Evolutionary conservation across 2,797 vertebrate genomes (phyloP), one percentile per base, ranked within the genome.

Genomic region (Melopsittacus undulatus): DNA sequence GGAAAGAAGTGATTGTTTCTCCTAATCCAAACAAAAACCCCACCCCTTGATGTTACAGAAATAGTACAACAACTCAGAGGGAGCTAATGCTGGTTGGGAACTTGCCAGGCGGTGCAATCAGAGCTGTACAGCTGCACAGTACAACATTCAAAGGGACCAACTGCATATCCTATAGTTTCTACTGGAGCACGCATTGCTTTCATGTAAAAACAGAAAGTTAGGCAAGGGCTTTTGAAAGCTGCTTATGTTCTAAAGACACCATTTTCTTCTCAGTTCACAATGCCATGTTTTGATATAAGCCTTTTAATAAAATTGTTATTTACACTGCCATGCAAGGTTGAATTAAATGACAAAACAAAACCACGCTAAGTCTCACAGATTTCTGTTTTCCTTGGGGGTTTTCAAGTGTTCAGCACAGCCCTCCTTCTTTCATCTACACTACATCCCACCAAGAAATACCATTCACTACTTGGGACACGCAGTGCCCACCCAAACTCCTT

Each of bases 401-500:
- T 52, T 32, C 0, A 43, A 72, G 5, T 19, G 43, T 43, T 84
- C 26, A 38, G 6, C 63, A 81, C 74, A 85, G 51, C 72, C 20
- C 27, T n/a, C 7, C 9, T 66, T 17, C 79, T 80, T 89, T 81
- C 57, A 86, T 61, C 82, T 45, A 43, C 32, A 24, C 23, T 62
- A 15, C 7, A 49, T 7, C 2, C 5, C 82, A 69, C 23, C 56
- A 19, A 42, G 80, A 82, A 36, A 32, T 21, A 54, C 62, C 51
- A 54, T 34, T 94, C 59, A 77, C 40, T 32, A 4, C 17, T 70
- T 7, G 10, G 94, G 76, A 70, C 79, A 85, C 70, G 18, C 38
- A 64, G 89, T 56, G 85, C 89, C 94, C 95, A 81, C 92, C 85
- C 92, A 27, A 83, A 62, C 29, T 52, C 78, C 84, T 49, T 81